Base-by-base conservation (phyloP, 2,797 vertebrate species). In the Glyptemys insculpta region DNA sequence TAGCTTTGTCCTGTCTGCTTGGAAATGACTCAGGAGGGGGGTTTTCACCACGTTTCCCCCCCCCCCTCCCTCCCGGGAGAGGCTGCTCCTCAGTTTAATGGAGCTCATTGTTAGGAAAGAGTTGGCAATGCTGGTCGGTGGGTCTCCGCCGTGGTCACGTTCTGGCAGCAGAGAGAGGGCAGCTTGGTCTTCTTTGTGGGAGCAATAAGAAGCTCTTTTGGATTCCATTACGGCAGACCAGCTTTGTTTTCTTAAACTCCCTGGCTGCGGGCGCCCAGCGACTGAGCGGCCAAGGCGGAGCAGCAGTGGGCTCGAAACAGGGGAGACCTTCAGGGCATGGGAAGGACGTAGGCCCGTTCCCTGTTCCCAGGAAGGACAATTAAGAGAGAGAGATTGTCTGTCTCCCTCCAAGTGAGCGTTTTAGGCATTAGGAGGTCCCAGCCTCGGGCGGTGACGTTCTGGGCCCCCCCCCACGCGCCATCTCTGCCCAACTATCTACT, bases 151-250 rank as follows among this genome's bases (percentile, higher is more conserved):
- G 2, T 2, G 87, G 92, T 83, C 83, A 10, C 65, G 8, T 83
- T 92, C 86, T 81, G 79, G 85, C 90, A 80, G 41, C 21, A 84
- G 91, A 80, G 96, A 78, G 41, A 57, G 21, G 65, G 7, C 52
- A 91, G 79, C 80, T 89, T 3, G 65, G 10, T 37, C 79, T 87
- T 86, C 8, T 87, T 34, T 83, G 81, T 93, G 96, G 94, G 89
- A 95, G 47, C 31, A 50, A 91, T 62, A 62, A 92, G 90, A 80
- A 91, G 92, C 74, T 95, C 65, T 94, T 95, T 95, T 79, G 89
- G 47, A 52, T 47, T 44, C 68, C 84, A 59, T 94, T 96, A 86
- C 81, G 85, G 94, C 93, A 88, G 47, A 78, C 27, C 47, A 2
- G 34, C 29, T 59, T 89, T 81, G 95, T 57, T 50, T 95, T 81